Evolutionary conservation across 1,140 invertebrate genomes (phyloP).

Genomic region (Lanistes nyassanus): DNA sequence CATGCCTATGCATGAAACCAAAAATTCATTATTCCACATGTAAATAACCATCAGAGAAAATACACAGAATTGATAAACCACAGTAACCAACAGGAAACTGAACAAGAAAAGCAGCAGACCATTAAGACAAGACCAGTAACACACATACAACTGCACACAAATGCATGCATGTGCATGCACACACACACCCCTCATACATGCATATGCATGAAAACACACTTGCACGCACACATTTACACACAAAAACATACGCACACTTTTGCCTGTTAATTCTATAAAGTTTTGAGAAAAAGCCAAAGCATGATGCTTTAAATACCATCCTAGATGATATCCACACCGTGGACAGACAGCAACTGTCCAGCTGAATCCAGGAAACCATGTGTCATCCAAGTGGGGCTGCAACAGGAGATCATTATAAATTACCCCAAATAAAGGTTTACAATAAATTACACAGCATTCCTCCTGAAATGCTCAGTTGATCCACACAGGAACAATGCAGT

Average conservation of each 20-base stretch:
- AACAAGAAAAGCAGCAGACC: too few relatives aligned
- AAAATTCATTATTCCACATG: not conserved
- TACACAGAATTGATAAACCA: too few relatives aligned
- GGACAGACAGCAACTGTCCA: conserved; percentile 68
- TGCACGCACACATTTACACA: not conserved
- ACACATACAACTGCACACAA: too few relatives aligned
- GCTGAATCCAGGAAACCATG: conserved; percentile 67
- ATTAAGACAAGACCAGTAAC: too few relatives aligned
- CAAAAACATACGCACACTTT: not conserved
- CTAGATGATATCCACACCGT: conserved; percentile 65
- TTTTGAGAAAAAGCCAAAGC: too few relatives aligned
- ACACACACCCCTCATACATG: not conserved
- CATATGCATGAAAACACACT: not conserved
- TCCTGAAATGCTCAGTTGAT: too few relatives aligned
- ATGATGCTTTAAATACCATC: conserved; percentile 61
- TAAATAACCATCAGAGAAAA: too few relatives aligned
- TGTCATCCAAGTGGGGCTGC: conserved; percentile 44
- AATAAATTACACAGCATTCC: not conserved
- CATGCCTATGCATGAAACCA: not conserved
- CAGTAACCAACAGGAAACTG: too few relatives aligned
- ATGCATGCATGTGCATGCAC: too few relatives aligned
- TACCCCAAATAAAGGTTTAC: not conserved
- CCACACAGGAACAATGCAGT: too few relatives aligned
- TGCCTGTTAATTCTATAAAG: not conserved
- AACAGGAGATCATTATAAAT: conserved; percentile 22